phyloP scores from a whole-genome alignment of 2,888 invertebrate genomes.

The Ormyrus pomaceus region DNA sequence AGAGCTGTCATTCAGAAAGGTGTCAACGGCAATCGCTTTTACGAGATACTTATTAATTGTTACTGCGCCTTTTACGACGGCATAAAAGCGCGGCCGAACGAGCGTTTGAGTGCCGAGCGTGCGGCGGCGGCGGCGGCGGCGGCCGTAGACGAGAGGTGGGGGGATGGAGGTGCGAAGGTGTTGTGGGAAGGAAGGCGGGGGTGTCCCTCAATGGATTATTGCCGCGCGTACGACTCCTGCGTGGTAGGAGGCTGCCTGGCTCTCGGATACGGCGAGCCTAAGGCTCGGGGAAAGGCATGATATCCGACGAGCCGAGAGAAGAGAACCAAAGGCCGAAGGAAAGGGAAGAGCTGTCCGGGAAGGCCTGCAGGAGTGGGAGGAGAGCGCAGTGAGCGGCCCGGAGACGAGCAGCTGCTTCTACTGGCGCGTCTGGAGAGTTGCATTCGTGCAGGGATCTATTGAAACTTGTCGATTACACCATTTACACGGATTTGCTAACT shows the following conservation, averaged over 20 bases:
- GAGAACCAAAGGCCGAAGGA: too few species aligned
- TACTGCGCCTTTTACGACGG: constrained; percentile 78
- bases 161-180: constrained; percentile 39
- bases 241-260: neutral
- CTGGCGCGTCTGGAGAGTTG: constrained; percentile 63
- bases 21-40: constrained; percentile 79
- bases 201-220: constrained; percentile 71
- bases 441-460: constrained; percentile 57
- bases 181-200: constrained; percentile 57
- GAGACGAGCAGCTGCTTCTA: constrained; percentile 60
- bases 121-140: neutral
- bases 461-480: neutral
- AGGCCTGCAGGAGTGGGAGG: constrained; percentile 8
- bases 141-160: neutral
- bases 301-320: too few species aligned
- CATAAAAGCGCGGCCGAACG: constrained; percentile 77
- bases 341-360: too few species aligned
- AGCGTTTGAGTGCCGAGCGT: constrained; percentile 66
- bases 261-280: neutral
- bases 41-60: constrained; percentile 80
- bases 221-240: constrained; percentile 51
- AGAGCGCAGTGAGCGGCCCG: constrained; percentile 52
- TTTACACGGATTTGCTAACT: neutral
- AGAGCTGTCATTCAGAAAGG: constrained; percentile 76
- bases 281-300: constrained; percentile 30